Evolutionary conservation across 2,888 invertebrate genomes (phyloP), one percentile per base, ranked within the genome.

Genomic region (Athalia cordata): DNA sequence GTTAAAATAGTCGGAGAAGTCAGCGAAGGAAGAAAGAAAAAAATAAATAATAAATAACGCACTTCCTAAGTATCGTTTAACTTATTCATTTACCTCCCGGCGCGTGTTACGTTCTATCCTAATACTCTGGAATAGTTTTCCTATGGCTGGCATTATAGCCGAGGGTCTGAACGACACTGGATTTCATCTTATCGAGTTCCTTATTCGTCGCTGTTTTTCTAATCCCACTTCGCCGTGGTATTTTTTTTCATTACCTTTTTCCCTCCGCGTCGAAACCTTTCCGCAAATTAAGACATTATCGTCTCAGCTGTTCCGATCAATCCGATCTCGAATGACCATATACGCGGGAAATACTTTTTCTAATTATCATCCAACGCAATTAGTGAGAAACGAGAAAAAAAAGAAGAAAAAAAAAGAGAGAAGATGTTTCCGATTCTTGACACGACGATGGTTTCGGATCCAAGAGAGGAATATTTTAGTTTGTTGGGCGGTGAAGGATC

Each of bases 71-170:
- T 70, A 70, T 70, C 57, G 45, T 45, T 70, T 55, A 55, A 70
- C 70, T 70, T 57, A 70, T 70, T 70, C 57, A 67, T 50, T 52
- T 50, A 13, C 49, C 67, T 67, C 50, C 49, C 67, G 15, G 67
- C 67, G 29, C 8, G 52, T 50, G 13, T 67, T 67, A 15, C n/a
- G 13, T 43, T n/a, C 45, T 11, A 52, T 55, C 70, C 70, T 55
- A 70, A 70, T 70, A 70, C 70, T 55, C 57, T 70, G 57, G 57
- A 70, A 70, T n/a, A 70, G 57, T 11, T 57, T 70, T 13, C 55
- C 9, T 45, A n/a, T 29, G 57, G 70, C 29, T 57, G 8, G n/a
- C 9, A 13, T 7, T 45, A 70, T n/a, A 9, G n/a, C 70, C 43
- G 43, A 50, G 70, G 5, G 29, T 29, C 29, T 29, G 29, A 29